Conservation (phyloP, 2,113 vertebrate species). For the Myotis yumanensis region DNA sequence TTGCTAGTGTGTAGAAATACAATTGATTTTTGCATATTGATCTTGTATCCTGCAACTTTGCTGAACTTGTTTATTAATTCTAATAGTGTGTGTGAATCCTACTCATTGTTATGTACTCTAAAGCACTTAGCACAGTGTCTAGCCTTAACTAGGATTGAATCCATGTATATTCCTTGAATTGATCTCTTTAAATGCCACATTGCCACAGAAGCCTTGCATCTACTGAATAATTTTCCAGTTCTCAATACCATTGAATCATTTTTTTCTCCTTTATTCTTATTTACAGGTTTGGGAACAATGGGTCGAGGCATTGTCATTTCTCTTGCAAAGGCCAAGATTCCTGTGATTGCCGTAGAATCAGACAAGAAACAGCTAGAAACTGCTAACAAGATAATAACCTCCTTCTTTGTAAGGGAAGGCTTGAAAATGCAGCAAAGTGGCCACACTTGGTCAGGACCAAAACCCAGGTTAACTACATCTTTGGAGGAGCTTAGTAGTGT, state of each 20-base stretch:
- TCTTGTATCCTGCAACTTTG: background rate
- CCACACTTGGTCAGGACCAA: constrained; percentile 60
- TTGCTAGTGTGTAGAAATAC: background rate
- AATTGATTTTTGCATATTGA: constrained; percentile 31
- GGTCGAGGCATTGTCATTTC: constrained; percentile 91
- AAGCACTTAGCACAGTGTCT: background rate
- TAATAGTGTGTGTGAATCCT: background rate
- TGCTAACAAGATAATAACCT: constrained; percentile 84
- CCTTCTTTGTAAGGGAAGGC: constrained; percentile 86
- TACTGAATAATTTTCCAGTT: background rate
- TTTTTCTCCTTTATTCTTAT: constrained; percentile 56
- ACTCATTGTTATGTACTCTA: background rate
- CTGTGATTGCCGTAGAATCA: constrained; percentile 91
- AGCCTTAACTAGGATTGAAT: constrained; percentile 25
- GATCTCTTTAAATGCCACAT: background rate
- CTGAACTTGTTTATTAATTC: constrained; percentile 5
- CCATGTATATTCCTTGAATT: background rate
- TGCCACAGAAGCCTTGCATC: background rate
- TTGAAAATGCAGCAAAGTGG: constrained; percentile 78
- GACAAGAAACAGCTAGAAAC: constrained; percentile 85
- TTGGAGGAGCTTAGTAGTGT: constrained; percentile 82
- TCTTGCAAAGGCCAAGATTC: constrained; percentile 88
- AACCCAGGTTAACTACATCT: constrained; percentile 83
- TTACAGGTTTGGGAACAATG: constrained; percentile 95
- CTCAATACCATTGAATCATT: background rate